These are phyloP conservation scores for Caenorhabditis becei DNA, from an alignment of 2,888 invertebrate species.

Conservation along the genomic window DNA sequence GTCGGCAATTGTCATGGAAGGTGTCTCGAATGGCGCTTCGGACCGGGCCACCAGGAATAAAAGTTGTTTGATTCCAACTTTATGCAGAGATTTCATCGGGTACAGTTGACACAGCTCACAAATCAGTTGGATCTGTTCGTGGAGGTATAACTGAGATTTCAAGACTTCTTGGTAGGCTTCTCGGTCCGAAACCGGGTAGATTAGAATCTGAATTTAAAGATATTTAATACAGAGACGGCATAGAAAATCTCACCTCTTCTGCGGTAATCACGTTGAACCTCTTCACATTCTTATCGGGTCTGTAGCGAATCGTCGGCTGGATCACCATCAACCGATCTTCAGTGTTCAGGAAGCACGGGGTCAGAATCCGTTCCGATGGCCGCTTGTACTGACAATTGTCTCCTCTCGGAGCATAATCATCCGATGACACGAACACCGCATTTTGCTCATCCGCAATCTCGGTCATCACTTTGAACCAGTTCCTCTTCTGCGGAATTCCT, in stretches of 20 bases:
- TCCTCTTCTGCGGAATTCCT: too few species aligned
- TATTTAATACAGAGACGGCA: background rate
- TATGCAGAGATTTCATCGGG: constrained; percentile 34
- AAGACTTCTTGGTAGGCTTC: too few species aligned
- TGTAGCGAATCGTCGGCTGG: constrained; percentile 37
- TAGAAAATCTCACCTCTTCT: background rate
- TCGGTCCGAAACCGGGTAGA: too few species aligned
- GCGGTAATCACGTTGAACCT: background rate
- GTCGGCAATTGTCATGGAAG: constrained; percentile 6
- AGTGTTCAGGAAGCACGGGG: constrained; percentile 37
- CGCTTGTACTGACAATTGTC: constrained; percentile 1
- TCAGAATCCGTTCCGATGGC: constrained; percentile 38
- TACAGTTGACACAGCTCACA: constrained; percentile 46
- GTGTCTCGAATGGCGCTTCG: constrained; percentile 31
- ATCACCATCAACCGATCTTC: constrained; percentile 38
- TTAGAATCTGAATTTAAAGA: constrained; percentile 25
- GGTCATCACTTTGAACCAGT: constrained; percentile 32
- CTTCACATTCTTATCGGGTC: background rate
- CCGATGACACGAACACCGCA: constrained; percentile 42
- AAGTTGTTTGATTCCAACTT: constrained; percentile 36
- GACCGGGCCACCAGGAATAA: constrained; percentile 18
- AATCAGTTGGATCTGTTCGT: constrained; percentile 22
- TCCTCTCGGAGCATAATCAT: constrained; percentile 1
- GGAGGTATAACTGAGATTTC: constrained; percentile 42
- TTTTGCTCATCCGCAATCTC: constrained; percentile 10